Conservation (phyloP, 2,113 vertebrate species). For the Lanius collurio region DNA sequence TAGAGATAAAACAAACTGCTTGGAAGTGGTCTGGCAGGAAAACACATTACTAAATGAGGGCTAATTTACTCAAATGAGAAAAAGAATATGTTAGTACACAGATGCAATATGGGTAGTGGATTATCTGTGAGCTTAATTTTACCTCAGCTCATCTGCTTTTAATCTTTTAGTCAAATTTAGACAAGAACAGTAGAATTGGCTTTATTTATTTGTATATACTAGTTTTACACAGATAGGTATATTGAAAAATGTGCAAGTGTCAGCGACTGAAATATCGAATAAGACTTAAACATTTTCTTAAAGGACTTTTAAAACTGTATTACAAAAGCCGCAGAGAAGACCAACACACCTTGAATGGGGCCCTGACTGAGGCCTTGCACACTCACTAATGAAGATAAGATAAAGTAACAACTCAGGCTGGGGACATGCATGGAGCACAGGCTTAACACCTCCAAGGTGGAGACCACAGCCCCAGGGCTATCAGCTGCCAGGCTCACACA, state of each 20-base stretch:
- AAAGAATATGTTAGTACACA: not conserved
- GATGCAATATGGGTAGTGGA: not conserved
- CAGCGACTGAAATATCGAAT: too few relatives aligned
- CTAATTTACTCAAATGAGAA: slow-evolving; percentile 34
- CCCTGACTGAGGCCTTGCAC: too few relatives aligned
- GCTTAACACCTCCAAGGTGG: too few relatives aligned
- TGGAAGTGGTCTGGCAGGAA: slow-evolving; percentile 7
- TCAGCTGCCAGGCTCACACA: too few relatives aligned
- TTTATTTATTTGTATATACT: not conserved
- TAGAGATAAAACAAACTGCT: not conserved
- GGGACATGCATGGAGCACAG: too few relatives aligned
- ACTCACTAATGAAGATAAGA: too few relatives aligned
- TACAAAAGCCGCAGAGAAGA: too few relatives aligned
- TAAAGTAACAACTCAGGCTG: too few relatives aligned
- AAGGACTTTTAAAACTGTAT: too few relatives aligned
- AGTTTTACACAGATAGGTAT: not conserved
- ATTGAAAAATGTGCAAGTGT: not conserved
- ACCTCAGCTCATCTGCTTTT: not conserved
- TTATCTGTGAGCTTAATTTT: not conserved
- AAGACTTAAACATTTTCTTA: too few relatives aligned
- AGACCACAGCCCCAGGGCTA: too few relatives aligned
- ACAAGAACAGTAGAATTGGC: not conserved
- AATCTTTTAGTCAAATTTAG: not conserved
- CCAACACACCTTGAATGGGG: too few relatives aligned
- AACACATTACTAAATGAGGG: not conserved